Evolutionary conservation across 1,140 invertebrate species (phyloP).

Genomic region (Cylas formicarius): DNA sequence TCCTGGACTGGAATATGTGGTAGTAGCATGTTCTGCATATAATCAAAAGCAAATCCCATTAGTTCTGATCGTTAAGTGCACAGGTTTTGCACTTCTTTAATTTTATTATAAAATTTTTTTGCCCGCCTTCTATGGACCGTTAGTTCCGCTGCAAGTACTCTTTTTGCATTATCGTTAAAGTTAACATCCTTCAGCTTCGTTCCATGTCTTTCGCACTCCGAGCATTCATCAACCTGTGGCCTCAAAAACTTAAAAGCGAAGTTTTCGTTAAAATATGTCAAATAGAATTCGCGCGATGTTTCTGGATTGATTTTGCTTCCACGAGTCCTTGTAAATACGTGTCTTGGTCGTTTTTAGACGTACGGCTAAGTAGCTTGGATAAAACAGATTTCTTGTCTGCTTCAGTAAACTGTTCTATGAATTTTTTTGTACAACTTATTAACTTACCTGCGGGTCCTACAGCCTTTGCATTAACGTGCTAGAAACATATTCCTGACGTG

Average conservation of each 20-base stretch:
- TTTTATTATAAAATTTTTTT: conserved; percentile 33
- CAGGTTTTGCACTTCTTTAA: conserved; percentile 22
- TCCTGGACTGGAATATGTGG: conserved; percentile 18
- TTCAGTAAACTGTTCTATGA: conserved; percentile 17
- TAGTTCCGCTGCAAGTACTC: conserved; percentile 28
- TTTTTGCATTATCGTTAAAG: conserved; percentile 27
- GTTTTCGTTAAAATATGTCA: conserved; percentile 31
- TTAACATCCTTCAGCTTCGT: conserved; percentile 8
- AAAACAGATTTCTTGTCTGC: conserved; percentile 15
- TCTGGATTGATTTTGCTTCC: conserved; percentile 17
- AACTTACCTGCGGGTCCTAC: conserved; percentile 12
- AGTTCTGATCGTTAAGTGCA: conserved; percentile 19
- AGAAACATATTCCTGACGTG: conserved; percentile 11
- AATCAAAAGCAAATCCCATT: conserved; percentile 33
- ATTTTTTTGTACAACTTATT: conserved; percentile 5
- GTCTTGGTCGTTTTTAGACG: conserved; percentile 24
- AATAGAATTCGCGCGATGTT: conserved; percentile 26
- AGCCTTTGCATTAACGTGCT: conserved; percentile 9
- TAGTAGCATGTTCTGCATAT: conserved; percentile 36
- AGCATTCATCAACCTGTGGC: conserved; percentile 29
- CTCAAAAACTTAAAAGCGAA: conserved; percentile 25
- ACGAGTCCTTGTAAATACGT: conserved; percentile 19
- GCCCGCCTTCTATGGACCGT: conserved; percentile 27
- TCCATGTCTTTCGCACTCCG: conserved; percentile 24
- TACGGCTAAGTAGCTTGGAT: conserved; percentile 15